phyloP scores from a whole-genome alignment of 2,797 vertebrate genomes.

The Dermochelys coriacea region DNA sequence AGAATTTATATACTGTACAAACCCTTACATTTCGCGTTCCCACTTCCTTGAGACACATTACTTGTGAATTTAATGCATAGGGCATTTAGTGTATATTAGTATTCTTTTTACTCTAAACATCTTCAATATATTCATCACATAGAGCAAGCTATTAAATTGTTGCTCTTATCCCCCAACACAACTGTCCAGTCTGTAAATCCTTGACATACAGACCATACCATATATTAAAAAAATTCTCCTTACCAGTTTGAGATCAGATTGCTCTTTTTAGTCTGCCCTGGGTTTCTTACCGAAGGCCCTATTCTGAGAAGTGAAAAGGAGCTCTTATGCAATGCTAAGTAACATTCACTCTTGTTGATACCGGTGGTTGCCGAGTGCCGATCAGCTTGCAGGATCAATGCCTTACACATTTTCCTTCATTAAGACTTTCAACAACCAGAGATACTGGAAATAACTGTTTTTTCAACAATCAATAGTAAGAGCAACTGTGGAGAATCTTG shows the following conservation, averaged over 20 bases:
- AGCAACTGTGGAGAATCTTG: neutral
- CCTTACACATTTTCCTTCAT: neutral
- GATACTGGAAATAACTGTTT: neutral
- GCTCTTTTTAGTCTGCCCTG: neutral
- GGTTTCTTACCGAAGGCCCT: neutral
- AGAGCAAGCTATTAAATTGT: neutral
- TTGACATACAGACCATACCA: neutral
- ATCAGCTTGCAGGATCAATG: neutral
- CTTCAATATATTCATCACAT: neutral
- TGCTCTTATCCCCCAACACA: neutral
- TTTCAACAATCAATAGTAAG: neutral
- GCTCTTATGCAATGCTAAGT: neutral
- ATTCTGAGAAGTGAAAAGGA: neutral
- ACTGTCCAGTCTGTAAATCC: neutral
- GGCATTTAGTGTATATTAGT: neutral
- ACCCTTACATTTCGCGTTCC: neutral
- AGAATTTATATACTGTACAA: neutral
- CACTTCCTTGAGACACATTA: neutral
- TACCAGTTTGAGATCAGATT: neutral
- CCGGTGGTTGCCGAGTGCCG: neutral
- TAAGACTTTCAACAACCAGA: neutral
- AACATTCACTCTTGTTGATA: neutral
- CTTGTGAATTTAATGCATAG: neutral
- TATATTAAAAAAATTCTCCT: neutral
- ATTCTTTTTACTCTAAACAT: neutral